Evolutionary conservation across 2,113 vertebrate genomes (phyloP), one percentile per base, ranked within the genome.

Genomic region (Astatoreochromis straeleni): DNA sequence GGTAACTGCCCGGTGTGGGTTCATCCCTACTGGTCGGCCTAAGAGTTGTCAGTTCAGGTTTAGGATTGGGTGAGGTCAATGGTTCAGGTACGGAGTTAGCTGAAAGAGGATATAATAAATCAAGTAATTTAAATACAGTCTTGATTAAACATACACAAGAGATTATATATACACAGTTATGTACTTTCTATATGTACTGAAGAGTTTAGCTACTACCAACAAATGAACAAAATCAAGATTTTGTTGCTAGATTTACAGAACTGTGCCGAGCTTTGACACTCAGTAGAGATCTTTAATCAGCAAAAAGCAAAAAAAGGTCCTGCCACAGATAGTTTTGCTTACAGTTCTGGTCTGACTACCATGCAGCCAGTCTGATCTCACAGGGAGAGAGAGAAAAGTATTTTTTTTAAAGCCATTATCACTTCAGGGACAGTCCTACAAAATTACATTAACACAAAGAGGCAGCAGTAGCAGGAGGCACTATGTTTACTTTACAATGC

Each of bases 11-110:
- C 68, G 97, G 97, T 17, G 97, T 91, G 7, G 96, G 93, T 13
- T 99, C 98, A 4, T 99, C 98, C 87, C 98, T 95, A 91, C 93
- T 93, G 31, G 95, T 89, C 6, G 97, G 96, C 93, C 98, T 94
- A 92, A 98, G 97, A 75, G 97, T 78, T 5, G 96, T 58, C 92
- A 97, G 93, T 53, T 99, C 98, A 12, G 97, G 96, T 93, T 98
- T 98, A 29, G 97, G 93, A 81, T 97, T 95, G 51, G 97, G 96
- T 0, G 97, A 96, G 83, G 90, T 97, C 90, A 97, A 91, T 6
- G 97, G 94, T 84, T 98, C 97, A 1, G 97, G 95, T 40, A 97
- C 81, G 4, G 97, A 96, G 89, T 96, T 98, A 45, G 94, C 98
- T n/a, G 14, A 53, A 65, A 79, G n/a, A 24, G 13, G n/a, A 85